Percentiles rank a stretch among this genome's conserved stretches.
Conservation (phyloP, 2,888 invertebrate species). For the Ornithoptera priamus region DNA sequence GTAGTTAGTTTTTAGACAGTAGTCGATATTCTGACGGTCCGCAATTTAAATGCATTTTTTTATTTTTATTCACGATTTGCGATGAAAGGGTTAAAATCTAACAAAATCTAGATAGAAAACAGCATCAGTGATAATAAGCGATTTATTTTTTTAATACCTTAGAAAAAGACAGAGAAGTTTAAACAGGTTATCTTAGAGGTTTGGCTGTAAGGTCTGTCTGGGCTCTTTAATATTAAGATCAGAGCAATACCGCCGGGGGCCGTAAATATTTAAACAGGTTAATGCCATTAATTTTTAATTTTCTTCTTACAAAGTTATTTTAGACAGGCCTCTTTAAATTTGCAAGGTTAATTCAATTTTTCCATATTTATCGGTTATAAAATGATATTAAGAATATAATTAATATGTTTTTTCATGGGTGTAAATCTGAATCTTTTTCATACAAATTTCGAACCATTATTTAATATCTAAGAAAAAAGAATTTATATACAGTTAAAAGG, state of each 20-base stretch:
- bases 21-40: no score
- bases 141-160: slow-evolving; percentile 5
- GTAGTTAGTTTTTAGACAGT: no score
- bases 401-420: not conserved
- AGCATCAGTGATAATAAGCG: not conserved
- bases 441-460: no score
- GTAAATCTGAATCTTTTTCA: no score
- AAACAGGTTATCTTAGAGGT: slow-evolving; percentile 18
- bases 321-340: slow-evolving; percentile 11
- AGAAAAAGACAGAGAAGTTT: slow-evolving; percentile 4
- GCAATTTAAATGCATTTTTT: no score
- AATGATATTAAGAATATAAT: not conserved
- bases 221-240: slow-evolving; percentile 21
- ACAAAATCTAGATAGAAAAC: not conserved
- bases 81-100: not conserved
- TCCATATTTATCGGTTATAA: slow-evolving; percentile 6
- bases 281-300: slow-evolving; percentile 28
- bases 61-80: not conserved
- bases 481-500: no score
- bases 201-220: slow-evolving; percentile 3
- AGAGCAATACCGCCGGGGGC: slow-evolving; percentile 22
- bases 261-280: slow-evolving; percentile 28
- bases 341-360: slow-evolving; percentile 9
- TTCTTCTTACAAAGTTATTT: slow-evolving; percentile 19
- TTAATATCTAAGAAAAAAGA: no score